Conservation (phyloP, 2,797 vertebrate genomes). For the Poeciliopsis presidionis region DNA sequence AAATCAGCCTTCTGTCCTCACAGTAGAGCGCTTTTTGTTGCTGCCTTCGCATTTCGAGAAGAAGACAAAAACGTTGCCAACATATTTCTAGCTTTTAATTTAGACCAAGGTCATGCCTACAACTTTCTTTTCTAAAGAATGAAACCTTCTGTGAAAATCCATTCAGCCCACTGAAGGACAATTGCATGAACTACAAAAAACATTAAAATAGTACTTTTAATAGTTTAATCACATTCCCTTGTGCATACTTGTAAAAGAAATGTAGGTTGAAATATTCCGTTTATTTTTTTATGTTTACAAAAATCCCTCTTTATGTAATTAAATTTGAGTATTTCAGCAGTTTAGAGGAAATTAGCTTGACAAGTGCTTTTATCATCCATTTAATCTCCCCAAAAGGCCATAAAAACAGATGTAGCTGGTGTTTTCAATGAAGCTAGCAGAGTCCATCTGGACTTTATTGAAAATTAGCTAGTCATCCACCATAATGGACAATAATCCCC, state of each 20-base stretch:
- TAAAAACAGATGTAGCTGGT: constrained; percentile 39
- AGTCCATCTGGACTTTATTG: constrained; percentile 50
- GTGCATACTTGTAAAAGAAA: background rate
- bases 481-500: constrained; percentile 53
- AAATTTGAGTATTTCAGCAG: constrained; percentile 22
- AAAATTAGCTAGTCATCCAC: constrained; percentile 50
- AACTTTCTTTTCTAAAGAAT: constrained; percentile 34
- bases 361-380: constrained; percentile 34
- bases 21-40: constrained; percentile 1
- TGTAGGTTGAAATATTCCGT: background rate
- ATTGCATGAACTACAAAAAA: background rate
- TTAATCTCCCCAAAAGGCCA: constrained; percentile 13
- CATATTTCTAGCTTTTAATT: constrained; percentile 13
- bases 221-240: background rate
- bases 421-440: constrained; percentile 31
- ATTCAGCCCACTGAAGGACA: constrained; percentile 12
- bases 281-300: background rate
- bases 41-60: constrained; percentile 28
- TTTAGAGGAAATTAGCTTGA: constrained; percentile 43
- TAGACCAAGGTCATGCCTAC: constrained; percentile 48
- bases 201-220: background rate
- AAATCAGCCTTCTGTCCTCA: background rate
- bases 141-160: constrained; percentile 14
- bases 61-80: background rate
- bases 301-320: constrained; percentile 17